Conservation (phyloP, 2,113 vertebrate genomes). For the Holacanthus passer region DNA sequence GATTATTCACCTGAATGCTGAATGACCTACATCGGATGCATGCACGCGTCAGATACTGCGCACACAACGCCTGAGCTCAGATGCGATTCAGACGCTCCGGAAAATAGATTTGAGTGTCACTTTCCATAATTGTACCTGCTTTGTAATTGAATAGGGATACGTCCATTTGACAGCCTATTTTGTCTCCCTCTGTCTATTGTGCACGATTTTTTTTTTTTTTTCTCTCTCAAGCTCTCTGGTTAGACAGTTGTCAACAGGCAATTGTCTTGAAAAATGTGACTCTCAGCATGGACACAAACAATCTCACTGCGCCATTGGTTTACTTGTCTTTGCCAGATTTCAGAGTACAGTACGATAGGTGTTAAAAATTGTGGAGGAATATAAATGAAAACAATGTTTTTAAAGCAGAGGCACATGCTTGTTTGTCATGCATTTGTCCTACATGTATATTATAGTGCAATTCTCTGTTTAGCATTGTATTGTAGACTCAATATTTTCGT, state of each 20-base stretch:
- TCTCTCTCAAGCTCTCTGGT: background rate
- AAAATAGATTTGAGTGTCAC: background rate
- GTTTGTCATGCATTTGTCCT: background rate
- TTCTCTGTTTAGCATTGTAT: background rate
- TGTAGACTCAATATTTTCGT: background rate
- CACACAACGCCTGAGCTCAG: background rate
- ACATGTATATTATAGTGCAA: background rate
- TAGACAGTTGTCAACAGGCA: conserved; percentile 31
- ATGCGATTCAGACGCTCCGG: background rate
- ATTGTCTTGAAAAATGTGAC: conserved; percentile 41
- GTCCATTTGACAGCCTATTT: background rate
- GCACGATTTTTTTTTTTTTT: background rate
- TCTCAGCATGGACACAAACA: conserved; percentile 24
- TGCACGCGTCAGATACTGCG: background rate
- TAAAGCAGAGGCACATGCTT: background rate
- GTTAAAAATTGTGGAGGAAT: background rate
- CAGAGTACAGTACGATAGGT: background rate
- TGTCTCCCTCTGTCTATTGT: conserved; percentile 7
- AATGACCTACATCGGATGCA: background rate
- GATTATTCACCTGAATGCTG: background rate
- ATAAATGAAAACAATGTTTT: background rate
- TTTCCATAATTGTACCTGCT: background rate
- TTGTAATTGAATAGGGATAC: background rate
- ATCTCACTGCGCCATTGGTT: conserved; percentile 10
- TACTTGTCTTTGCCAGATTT: conserved; percentile 6